Evolutionary conservation across 1,140 invertebrate species (phyloP).

Genomic region (Drosophila insularis): DNA sequence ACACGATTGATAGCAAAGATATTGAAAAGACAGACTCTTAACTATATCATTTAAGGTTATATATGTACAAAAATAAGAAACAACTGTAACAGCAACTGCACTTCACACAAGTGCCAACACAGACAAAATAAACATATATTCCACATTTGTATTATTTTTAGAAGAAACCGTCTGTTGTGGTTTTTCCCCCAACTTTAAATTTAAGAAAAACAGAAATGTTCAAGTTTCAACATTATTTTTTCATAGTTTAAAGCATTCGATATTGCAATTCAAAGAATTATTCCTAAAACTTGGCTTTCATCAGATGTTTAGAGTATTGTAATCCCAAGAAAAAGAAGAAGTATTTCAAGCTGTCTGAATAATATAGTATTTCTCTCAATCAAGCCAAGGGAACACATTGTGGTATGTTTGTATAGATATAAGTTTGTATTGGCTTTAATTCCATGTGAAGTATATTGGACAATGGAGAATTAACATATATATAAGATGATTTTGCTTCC

Average conservation of each 20-base stretch:
- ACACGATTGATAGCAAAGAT: constrained; percentile 4
- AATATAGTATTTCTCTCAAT: background rate
- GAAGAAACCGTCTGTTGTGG: background rate
- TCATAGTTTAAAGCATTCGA: too few species aligned
- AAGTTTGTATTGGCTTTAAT: background rate
- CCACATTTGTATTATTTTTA: background rate
- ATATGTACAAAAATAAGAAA: background rate
- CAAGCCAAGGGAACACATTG: background rate
- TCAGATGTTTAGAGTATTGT: too few species aligned
- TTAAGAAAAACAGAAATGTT: too few species aligned
- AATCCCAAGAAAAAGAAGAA: too few species aligned
- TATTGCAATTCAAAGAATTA: too few species aligned
- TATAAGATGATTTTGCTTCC: background rate
- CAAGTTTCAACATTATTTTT: too few species aligned
- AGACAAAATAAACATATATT: background rate
- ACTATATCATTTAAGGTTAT: background rate
- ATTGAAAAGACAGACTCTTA: background rate
- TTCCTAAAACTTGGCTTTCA: too few species aligned
- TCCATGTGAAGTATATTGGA: background rate
- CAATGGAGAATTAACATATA: background rate
- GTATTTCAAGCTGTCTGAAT: too few species aligned
- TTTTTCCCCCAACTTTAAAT: too few species aligned
- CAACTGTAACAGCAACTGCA: background rate
- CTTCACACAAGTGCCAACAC: background rate
- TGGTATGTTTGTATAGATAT: background rate